phyloP scores from a whole-genome alignment of 1,140 invertebrate species.

The Phymorhynchus buccinoides region DNA sequence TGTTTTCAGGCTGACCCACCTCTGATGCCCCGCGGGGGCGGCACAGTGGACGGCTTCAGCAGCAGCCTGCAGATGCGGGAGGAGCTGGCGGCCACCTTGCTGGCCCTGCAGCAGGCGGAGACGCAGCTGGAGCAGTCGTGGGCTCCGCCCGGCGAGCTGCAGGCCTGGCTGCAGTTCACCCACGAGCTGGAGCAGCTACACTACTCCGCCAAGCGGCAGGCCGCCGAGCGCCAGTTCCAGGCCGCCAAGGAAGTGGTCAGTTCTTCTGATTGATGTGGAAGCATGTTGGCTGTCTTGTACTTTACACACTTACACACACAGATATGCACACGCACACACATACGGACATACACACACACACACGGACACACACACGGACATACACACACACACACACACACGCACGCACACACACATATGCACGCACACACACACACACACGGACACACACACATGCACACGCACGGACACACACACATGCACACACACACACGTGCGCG shows the following conservation, averaged over 20 bases:
- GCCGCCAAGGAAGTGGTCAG: conserved; percentile 90
- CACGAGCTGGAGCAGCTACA: conserved; percentile 93
- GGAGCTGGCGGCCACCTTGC: conserved; percentile 72
- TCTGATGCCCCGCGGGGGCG: not conserved
- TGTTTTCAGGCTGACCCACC: not conserved
- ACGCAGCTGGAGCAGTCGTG: conserved; percentile 86
- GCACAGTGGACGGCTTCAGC: not conserved
- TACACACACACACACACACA: conserved; percentile 2
- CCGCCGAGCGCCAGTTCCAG: conserved; percentile 88
- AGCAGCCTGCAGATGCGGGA: conserved; percentile 49
- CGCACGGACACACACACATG: conserved; percentile 12
- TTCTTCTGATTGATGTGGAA: not conserved
- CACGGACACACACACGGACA: not conserved
- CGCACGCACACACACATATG: not conserved
- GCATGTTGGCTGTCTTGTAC: not conserved
- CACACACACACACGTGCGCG: conserved; percentile 10
- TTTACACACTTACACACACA: not conserved
- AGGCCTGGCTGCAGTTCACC: conserved; percentile 94
- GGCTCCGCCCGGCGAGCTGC: conserved; percentile 89
- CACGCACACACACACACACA: conserved; percentile 7
- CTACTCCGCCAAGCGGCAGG: conserved; percentile 88
- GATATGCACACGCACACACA: not conserved
- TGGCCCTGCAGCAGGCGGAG: conserved; percentile 87
- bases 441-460: not conserved
- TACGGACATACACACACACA: not conserved